phyloP scores from a whole-genome alignment of 2,888 invertebrate species.

The Aromia moschata region DNA sequence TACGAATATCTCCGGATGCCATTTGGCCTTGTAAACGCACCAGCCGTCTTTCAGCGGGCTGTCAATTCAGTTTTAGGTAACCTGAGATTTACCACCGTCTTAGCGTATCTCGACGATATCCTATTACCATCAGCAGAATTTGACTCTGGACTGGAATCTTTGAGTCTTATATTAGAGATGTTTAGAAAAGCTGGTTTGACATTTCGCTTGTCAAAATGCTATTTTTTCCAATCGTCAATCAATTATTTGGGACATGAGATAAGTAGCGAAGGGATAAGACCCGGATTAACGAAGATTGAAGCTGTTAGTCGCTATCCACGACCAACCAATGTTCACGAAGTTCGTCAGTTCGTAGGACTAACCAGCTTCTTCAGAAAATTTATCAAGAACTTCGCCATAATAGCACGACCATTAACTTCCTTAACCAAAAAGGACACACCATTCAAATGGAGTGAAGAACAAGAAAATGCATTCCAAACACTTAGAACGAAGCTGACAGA shows the following conservation, averaged over 20 bases:
- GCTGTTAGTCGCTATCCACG: constrained; percentile 46
- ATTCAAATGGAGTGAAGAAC: constrained; percentile 6
- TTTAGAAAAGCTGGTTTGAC: neutral
- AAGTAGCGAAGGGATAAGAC: constrained; percentile 21
- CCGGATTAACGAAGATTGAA: constrained; percentile 36
- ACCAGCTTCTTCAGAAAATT: constrained; percentile 40
- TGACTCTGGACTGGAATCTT: constrained; percentile 21
- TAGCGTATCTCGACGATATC: constrained; percentile 38
- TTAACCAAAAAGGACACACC: constrained; percentile 30
- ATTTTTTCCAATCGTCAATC: constrained; percentile 14
- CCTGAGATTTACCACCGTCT: constrained; percentile 19
- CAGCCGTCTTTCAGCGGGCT: neutral
- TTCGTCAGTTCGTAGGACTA: constrained; percentile 36
- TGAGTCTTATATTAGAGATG: constrained; percentile 17
- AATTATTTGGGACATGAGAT: constrained; percentile 10
- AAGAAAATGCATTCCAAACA: neutral
- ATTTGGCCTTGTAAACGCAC: neutral
- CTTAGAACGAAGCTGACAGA: neutral
- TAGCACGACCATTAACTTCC: constrained; percentile 33
- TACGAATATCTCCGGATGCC: neutral
- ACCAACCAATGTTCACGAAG: constrained; percentile 42
- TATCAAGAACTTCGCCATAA: constrained; percentile 34
- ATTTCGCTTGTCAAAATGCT: constrained; percentile 1
- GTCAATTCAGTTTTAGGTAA: neutral
- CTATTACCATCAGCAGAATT: constrained; percentile 28